Evolutionary conservation across 2,113 vertebrate genomes (phyloP).

Genomic region (Coryphaenoides rupestris): DNA sequence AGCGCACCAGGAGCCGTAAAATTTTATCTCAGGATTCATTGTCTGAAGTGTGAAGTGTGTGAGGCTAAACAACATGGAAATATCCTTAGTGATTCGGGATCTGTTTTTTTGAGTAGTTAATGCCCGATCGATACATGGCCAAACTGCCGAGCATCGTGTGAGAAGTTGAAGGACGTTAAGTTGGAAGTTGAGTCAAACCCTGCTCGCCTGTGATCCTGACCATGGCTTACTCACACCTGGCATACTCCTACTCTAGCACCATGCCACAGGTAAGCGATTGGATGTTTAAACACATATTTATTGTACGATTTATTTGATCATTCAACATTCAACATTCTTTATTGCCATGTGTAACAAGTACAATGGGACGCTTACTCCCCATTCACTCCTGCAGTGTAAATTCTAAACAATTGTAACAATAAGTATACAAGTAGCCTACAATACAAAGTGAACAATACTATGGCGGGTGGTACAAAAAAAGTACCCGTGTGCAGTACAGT

Average conservation of each 20-base stretch:
- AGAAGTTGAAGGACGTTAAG: not conserved
- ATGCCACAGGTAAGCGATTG: conserved; percentile 87
- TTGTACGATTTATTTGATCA: not conserved
- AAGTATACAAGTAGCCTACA: too few relatives aligned
- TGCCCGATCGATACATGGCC: not conserved
- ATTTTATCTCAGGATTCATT: conserved; percentile 37
- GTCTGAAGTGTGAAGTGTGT: too few relatives aligned
- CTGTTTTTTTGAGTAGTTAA: conserved; percentile 20
- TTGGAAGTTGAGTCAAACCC: conserved; percentile 8
- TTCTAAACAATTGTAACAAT: too few relatives aligned
- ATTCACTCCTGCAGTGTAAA: too few relatives aligned
- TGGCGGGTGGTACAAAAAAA: too few relatives aligned
- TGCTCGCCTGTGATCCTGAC: conserved; percentile 55
- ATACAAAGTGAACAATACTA: too few relatives aligned
- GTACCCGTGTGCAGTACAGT: too few relatives aligned
- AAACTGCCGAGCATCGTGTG: conserved; percentile 15
- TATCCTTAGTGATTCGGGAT: conserved; percentile 14
- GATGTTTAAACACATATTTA: not conserved
- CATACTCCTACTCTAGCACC: conserved; percentile 86
- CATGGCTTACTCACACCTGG: conserved; percentile 98
- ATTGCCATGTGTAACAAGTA: too few relatives aligned
- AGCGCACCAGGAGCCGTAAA: conserved; percentile 61
- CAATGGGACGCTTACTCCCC: too few relatives aligned
- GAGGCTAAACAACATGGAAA: not conserved
- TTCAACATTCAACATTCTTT: too few relatives aligned